Evolutionary conservation across 2,797 vertebrate species (phyloP).

Genomic region (Epinephelus coioides): DNA sequence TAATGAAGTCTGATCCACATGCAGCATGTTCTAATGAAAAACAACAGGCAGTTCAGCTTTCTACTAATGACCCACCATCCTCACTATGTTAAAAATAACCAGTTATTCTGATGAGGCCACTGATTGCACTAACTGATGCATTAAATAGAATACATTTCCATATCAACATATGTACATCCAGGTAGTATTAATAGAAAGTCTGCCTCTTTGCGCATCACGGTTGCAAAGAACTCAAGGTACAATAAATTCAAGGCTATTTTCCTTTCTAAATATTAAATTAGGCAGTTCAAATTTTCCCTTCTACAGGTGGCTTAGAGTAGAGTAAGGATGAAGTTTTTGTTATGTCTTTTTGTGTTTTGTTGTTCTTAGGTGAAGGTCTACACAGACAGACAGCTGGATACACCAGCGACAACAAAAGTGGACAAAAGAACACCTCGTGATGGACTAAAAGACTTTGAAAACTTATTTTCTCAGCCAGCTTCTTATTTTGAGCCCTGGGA

Average conservation of each 20-base stretch:
- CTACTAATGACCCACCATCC: constrained; percentile 37
- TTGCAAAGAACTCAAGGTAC: background rate
- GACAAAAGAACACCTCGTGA: background rate
- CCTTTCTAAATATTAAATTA: background rate
- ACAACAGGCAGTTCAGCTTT: constrained; percentile 35
- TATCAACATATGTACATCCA: constrained; percentile 14
- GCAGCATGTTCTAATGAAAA: constrained; percentile 41
- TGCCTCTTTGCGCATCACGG: background rate
- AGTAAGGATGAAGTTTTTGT: too few relatives aligned
- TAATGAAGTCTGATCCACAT: constrained; percentile 35
- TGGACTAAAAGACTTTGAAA: background rate
- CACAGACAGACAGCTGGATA: background rate
- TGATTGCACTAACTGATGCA: constrained; percentile 33
- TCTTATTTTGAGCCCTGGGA: background rate
- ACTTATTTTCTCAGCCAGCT: background rate
- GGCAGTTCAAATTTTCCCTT: background rate
- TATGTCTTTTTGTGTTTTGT: too few relatives aligned
- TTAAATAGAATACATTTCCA: constrained; percentile 25
- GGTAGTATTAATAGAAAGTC: constrained; percentile 6
- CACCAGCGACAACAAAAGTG: background rate
- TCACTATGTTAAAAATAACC: constrained; percentile 35
- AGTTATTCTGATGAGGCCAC: constrained; percentile 31
- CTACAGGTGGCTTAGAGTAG: background rate
- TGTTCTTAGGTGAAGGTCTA: too few relatives aligned
- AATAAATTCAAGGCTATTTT: background rate